Evolutionary conservation across 2,888 invertebrate species (phyloP), one percentile per base, ranked within the genome.

Genomic region (Agrochola lota): DNA sequence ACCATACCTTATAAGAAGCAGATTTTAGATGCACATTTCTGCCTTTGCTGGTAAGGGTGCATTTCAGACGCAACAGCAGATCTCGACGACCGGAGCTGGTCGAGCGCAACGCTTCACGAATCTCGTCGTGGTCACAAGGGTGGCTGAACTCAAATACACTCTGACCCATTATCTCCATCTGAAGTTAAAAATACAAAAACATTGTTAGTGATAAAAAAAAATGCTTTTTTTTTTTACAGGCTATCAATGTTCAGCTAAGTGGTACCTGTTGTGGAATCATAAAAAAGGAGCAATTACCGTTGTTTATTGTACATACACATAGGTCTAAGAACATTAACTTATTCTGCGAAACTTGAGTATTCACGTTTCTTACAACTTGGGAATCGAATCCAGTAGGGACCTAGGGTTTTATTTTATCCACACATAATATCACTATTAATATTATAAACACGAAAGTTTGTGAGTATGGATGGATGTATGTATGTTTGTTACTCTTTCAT

Each of bases 141-240:
- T 99, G 99, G 83, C 98, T 98, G 95, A 99, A 99, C 91, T 99
- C 99, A 95, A 98, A 99, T 62, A 99, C 97, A 92, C 98, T 99
- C 93, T 99, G 99, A 1, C 99, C 99, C 97, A 99, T 98, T 92
- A 99, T 97, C 94, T 99, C 99, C 97, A 99, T 98, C 99, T 99
- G 95, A 66, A 97, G 96, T 83, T 57, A 66, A 79, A 71, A 8
- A 57, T 12, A 55, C n/a, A 17, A 67, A n/a, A n/a, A 52, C 3
- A 35, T 30, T 30, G 30, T 30, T 49, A 57, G n/a, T 57, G n/a
- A 55, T 49, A 20, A 49, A 49, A 49, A 20, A 17, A 1, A 17
- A 6, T 49, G 17, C 49, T 49, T 49, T 30, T 30, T 30, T n/a
- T n/a, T 30, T 0, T 7, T 40, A 40, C 15, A 17, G 23, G 23